These are phyloP conservation scores for Periparus ater DNA, from an alignment of 2,797 vertebrate genomes.

Conservation along the genomic window DNA sequence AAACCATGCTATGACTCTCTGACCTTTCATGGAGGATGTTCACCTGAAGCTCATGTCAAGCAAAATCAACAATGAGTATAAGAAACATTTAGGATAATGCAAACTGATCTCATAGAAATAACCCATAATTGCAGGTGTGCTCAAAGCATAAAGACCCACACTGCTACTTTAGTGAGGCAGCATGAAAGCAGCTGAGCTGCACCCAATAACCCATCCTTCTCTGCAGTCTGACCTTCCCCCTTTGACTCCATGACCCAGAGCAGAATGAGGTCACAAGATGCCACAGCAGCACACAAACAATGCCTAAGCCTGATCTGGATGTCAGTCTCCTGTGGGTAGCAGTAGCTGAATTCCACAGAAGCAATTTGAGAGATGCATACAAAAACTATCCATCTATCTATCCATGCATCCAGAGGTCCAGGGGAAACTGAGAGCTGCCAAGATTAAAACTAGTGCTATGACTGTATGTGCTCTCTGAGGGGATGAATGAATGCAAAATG, in stretches of 20 bases:
- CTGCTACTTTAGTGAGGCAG: background rate
- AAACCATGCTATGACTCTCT: background rate
- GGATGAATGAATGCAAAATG: background rate
- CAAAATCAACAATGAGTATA: background rate
- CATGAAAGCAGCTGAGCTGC: background rate
- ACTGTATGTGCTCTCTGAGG: background rate
- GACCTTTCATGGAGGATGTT: background rate
- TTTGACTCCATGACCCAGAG: background rate
- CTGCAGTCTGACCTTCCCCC: background rate
- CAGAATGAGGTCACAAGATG: background rate
- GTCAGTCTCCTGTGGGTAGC: too few species aligned
- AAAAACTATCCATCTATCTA: background rate
- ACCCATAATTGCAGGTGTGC: background rate
- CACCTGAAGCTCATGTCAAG: background rate
- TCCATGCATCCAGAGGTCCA: background rate
- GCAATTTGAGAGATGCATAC: background rate
- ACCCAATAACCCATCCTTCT: background rate
- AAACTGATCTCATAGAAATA: background rate
- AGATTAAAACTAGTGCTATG: background rate
- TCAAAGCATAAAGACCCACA: background rate
- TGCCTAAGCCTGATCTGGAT: background rate
- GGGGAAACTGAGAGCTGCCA: background rate
- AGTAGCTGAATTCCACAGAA: background rate
- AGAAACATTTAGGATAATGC: background rate
- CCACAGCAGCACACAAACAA: background rate